Percentiles rank a stretch among this genome's conserved stretches.
Evolutionary conservation across 2,113 vertebrate species (phyloP).

Genomic region (Australoheros scitulus): DNA sequence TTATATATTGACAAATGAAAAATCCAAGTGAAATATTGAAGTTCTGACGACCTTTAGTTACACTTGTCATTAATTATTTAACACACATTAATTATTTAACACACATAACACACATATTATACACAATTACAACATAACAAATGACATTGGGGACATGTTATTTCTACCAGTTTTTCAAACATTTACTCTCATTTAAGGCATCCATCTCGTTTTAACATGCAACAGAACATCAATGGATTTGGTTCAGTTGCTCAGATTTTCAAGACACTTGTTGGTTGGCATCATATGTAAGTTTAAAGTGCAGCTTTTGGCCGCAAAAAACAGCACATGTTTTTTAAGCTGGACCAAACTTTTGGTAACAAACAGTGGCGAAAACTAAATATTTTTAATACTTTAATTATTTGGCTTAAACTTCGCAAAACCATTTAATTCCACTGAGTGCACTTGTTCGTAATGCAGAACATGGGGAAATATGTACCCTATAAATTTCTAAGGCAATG

Average conservation of each 20-base stretch:
- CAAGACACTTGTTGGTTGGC: neutral
- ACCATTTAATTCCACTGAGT: neutral
- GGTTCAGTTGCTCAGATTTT: neutral
- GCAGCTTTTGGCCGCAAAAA: neutral
- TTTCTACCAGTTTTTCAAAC: neutral
- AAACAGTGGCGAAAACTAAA: neutral
- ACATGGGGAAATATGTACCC: neutral
- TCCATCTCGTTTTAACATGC: neutral
- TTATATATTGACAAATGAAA: neutral
- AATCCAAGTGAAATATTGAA: neutral
- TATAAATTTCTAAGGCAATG: neutral
- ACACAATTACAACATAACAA: neutral
- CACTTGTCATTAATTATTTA: conserved; percentile 1
- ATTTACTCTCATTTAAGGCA: neutral
- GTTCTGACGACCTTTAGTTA: neutral
- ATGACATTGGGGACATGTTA: neutral
- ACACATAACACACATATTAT: neutral
- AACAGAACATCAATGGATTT: neutral
- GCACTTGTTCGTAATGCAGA: neutral
- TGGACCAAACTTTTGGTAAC: neutral
- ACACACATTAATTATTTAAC: conserved; percentile 1
- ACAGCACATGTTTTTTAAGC: neutral
- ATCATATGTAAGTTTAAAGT: neutral
- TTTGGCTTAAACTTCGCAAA: too few relatives aligned
- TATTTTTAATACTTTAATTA: too few relatives aligned